Evolutionary conservation across 1,140 invertebrate species (phyloP).

Genomic region (Solenopsis invicta): DNA sequence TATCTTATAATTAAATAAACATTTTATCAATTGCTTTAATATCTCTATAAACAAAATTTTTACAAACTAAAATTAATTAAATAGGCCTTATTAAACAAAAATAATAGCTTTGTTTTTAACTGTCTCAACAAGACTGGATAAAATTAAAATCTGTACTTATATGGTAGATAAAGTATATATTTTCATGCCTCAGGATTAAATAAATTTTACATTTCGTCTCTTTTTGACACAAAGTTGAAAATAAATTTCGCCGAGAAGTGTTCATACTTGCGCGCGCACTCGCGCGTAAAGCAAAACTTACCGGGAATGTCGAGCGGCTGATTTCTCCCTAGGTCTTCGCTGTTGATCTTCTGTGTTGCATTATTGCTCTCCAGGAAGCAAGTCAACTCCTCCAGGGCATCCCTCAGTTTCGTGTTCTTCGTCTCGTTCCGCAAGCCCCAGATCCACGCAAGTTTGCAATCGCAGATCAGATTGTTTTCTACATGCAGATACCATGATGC

Average conservation of each 20-base stretch:
- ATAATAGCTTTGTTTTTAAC: neutral
- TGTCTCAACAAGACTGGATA: neutral
- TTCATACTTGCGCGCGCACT: neutral
- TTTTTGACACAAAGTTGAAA: neutral
- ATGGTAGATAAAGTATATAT: neutral
- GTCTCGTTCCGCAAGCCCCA: constrained; percentile 91
- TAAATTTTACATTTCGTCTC: neutral
- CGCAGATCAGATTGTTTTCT: constrained; percentile 93
- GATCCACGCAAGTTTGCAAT: constrained; percentile 93
- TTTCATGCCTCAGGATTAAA: neutral
- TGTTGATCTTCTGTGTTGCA: constrained; percentile 77
- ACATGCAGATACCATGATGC: constrained; percentile 80
- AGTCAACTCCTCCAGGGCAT: constrained; percentile 89
- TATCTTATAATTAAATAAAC: neutral
- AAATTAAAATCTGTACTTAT: neutral
- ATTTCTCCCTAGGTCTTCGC: constrained; percentile 78
- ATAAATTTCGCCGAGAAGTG: neutral
- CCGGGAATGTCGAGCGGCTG: constrained; percentile 78
- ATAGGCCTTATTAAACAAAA: too few relatives aligned
- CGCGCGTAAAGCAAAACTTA: constrained; percentile 62
- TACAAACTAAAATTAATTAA: too few relatives aligned
- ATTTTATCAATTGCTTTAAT: neutral
- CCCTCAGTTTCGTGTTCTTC: constrained; percentile 89
- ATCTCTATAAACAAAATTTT: too few relatives aligned
- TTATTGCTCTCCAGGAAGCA: constrained; percentile 89